phyloP scores from a whole-genome alignment of 2,113 vertebrate genomes.

The Eonycteris spelaea region DNA sequence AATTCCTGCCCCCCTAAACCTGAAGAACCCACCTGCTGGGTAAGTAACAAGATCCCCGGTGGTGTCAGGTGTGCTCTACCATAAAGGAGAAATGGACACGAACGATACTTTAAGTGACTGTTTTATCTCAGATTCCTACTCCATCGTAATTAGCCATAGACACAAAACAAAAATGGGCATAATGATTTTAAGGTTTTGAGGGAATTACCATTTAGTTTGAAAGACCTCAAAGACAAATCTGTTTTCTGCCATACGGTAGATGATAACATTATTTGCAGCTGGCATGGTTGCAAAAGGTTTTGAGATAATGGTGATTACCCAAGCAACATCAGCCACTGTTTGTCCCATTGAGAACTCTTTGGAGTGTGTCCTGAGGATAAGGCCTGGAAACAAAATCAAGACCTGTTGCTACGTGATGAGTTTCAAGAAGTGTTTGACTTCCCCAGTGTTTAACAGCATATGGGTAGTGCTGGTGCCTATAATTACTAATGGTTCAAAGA shows the following conservation, averaged over 20 bases:
- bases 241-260: neutral
- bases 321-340: neutral
- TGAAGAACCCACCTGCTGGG: neutral
- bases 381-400: neutral
- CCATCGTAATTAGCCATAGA: neutral
- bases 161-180: neutral
- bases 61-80: neutral
- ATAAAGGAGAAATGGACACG: neutral
- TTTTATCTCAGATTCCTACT: neutral
- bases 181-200: neutral
- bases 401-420: neutral
- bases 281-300: neutral
- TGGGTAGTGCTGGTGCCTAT: neutral
- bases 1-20: neutral
- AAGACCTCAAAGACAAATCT: neutral
- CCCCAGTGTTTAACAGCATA: neutral
- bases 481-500: neutral
- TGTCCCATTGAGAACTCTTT: conserved; percentile 15
- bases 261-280: neutral
- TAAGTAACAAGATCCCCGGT: neutral
- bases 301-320: neutral
- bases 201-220: neutral
- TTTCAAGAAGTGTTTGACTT: neutral
- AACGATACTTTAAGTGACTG: neutral
- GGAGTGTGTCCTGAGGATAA: neutral